Conservation (phyloP, 2,888 invertebrate species). For the Dromius quadrimaculatus region DNA sequence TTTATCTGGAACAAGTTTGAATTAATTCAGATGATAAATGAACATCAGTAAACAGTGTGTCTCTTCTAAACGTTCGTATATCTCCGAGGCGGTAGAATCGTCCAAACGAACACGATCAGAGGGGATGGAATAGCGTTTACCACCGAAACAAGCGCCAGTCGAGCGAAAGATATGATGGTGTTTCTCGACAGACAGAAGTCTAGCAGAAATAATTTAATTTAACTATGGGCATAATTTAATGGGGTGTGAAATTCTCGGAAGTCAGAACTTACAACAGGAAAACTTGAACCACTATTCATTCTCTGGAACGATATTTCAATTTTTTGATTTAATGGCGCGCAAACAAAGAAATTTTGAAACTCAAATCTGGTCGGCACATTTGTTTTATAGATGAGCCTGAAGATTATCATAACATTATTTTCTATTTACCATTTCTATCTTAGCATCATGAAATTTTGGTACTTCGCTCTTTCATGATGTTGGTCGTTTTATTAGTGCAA, state of each 20-base stretch:
- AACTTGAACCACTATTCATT: slow-evolving; percentile 37
- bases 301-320: slow-evolving; percentile 41
- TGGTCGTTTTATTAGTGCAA: slow-evolving; percentile 1
- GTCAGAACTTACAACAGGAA: slow-evolving; percentile 5
- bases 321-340: slow-evolving; percentile 30
- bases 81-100: neutral
- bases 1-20: slow-evolving; percentile 39
- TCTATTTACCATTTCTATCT: slow-evolving; percentile 26
- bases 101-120: slow-evolving; percentile 13
- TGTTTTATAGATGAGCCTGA: slow-evolving; percentile 15
- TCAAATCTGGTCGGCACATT: slow-evolving; percentile 22
- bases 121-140: neutral
- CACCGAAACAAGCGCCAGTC: slow-evolving; percentile 19
- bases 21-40: slow-evolving; percentile 38
- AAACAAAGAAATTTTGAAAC: slow-evolving; percentile 39
- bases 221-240: slow-evolving; percentile 52
- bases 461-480: slow-evolving; percentile 3
- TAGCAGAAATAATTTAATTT: slow-evolving; percentile 53
- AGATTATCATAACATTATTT: slow-evolving; percentile 28
- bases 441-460: neutral
- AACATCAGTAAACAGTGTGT: slow-evolving; percentile 14
- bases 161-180: slow-evolving; percentile 45
- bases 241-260: slow-evolving; percentile 51
- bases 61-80: neutral
- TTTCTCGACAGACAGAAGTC: slow-evolving; percentile 48